phyloP scores from a whole-genome alignment of 2,113 vertebrate genomes.

The Paralichthys olivaceus region DNA sequence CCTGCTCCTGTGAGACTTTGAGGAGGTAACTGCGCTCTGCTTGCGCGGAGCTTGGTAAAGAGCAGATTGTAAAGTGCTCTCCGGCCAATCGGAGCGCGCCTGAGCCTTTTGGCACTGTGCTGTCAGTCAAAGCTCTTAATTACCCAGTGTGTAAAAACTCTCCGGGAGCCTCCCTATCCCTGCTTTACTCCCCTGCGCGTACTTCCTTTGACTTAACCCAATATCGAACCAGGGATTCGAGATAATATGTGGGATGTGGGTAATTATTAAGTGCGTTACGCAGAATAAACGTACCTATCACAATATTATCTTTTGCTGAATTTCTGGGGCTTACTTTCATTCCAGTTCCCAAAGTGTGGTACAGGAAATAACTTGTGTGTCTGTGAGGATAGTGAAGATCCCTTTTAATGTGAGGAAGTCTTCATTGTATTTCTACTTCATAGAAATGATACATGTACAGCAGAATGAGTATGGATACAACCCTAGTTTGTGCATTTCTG shows the following conservation, averaged over 20 bases:
- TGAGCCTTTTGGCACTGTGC: constrained; percentile 78
- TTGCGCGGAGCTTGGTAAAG: constrained; percentile 56
- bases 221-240: neutral
- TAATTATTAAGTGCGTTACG: neutral
- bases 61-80: constrained; percentile 68
- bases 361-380: too few species aligned
- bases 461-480: too few species aligned
- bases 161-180: constrained; percentile 43
- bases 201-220: constrained; percentile 43
- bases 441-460: too few species aligned
- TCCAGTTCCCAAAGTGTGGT: too few species aligned
- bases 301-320: too few species aligned
- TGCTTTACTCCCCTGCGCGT: constrained; percentile 12
- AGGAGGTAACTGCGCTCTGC: constrained; percentile 51
- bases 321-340: too few species aligned
- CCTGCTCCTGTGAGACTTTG: constrained; percentile 46
- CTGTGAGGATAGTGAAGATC: too few species aligned
- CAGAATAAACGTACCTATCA: too few species aligned
- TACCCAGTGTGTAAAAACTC: constrained; percentile 68
- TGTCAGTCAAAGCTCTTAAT: constrained; percentile 81
- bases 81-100: constrained; percentile 79
- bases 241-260: neutral
- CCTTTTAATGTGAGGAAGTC: too few species aligned
- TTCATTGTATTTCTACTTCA: too few species aligned
- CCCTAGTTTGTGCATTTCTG: too few species aligned